Evolutionary conservation across 2,888 invertebrate species (phyloP).

Genomic region (Drymonia ruficornis): DNA sequence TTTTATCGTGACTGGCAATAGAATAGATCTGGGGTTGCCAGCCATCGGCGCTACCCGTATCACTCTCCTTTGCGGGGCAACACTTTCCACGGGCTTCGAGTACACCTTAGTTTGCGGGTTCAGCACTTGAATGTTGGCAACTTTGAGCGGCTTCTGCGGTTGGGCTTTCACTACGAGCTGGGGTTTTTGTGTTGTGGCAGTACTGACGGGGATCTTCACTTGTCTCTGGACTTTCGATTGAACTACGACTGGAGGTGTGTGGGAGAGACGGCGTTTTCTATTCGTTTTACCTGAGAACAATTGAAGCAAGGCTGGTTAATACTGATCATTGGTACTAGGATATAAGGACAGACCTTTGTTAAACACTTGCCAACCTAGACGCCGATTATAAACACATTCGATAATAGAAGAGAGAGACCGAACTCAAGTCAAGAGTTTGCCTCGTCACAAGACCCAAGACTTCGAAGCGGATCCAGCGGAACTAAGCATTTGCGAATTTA

Average conservation of each 20-base stretch:
- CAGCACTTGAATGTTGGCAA: conserved; percentile 75
- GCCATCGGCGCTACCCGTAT: conserved; percentile 78
- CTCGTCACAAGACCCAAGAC: too few relatives aligned
- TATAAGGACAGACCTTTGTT: too few relatives aligned
- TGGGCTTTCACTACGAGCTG: conserved; percentile 76
- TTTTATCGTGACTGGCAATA: conserved; percentile 88
- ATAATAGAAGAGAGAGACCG: too few relatives aligned
- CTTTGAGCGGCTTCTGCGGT: conserved; percentile 73
- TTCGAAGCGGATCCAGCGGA: too few relatives aligned
- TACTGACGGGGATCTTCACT: conserved; percentile 57
- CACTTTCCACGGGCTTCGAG: conserved; percentile 75
- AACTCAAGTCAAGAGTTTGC: too few relatives aligned
- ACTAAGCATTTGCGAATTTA: too few relatives aligned
- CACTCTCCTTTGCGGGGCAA: conserved; percentile 72
- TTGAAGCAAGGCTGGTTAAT: background rate
- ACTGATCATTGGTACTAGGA: too few relatives aligned
- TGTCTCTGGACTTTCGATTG: conserved; percentile 77
- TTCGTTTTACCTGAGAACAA: conserved; percentile 63
- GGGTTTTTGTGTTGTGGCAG: conserved; percentile 57
- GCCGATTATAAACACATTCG: too few relatives aligned
- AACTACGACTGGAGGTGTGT: conserved; percentile 66
- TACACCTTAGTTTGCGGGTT: conserved; percentile 75
- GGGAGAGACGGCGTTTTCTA: conserved; percentile 76
- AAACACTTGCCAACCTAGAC: too few relatives aligned
- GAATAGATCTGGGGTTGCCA: conserved; percentile 86